These are phyloP conservation scores for Ochropleura plecta DNA, from an alignment of 2,888 invertebrate species.

Conservation along the genomic window DNA sequence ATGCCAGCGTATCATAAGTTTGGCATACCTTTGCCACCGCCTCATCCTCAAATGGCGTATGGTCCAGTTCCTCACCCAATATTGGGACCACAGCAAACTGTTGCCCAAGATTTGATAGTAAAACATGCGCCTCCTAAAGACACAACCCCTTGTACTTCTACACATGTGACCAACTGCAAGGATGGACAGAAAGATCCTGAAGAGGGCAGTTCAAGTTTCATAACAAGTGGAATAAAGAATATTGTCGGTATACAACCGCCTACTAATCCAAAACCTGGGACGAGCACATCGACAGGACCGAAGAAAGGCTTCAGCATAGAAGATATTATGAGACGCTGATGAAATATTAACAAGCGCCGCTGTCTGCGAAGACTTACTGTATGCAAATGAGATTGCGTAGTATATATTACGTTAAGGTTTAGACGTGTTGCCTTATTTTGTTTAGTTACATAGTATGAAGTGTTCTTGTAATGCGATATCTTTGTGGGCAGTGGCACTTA, in stretches of 20 bases:
- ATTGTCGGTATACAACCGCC: constrained; percentile 88
- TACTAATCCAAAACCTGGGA: constrained; percentile 87
- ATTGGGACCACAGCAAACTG: constrained; percentile 87
- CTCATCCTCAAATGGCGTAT: constrained; percentile 85
- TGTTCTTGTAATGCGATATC: constrained; percentile 49
- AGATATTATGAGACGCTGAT: constrained; percentile 96
- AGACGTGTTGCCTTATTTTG: constrained; percentile 56
- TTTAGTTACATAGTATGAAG: constrained; percentile 47
- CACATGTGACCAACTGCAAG: constrained; percentile 83
- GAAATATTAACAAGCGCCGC: constrained; percentile 34
- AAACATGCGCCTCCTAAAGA: constrained; percentile 89
- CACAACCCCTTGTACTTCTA: constrained; percentile 81
- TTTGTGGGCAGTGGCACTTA: constrained; percentile 43
- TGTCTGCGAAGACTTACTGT: constrained; percentile 49
- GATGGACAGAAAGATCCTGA: constrained; percentile 78
- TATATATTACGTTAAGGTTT: constrained; percentile 52
- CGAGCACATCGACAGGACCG: constrained; percentile 91
- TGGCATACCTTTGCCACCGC: constrained; percentile 86
- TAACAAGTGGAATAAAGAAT: constrained; percentile 88
- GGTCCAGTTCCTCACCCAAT: constrained; percentile 83
- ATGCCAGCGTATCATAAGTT: constrained; percentile 89
- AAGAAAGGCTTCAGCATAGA: constrained; percentile 97
- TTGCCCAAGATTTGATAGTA: constrained; percentile 89
- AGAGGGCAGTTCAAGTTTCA: constrained; percentile 80
- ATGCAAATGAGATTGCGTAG: constrained; percentile 56